Conservation (phyloP, 2,888 invertebrate species). For the Coelinius sp. region DNA sequence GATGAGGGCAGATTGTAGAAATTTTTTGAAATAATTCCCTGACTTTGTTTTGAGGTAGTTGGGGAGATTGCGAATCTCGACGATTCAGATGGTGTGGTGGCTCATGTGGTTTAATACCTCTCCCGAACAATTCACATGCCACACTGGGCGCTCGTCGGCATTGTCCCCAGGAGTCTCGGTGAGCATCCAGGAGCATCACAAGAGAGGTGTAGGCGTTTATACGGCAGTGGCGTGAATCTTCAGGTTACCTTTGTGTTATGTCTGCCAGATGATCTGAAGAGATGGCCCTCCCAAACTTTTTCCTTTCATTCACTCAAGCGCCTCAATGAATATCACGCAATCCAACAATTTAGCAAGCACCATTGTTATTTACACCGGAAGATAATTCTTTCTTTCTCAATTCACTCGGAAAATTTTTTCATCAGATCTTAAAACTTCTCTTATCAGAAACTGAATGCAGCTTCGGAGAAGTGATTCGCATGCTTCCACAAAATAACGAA, state of each 20-base stretch:
- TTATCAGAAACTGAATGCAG: background rate
- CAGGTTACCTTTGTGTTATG: conserved; percentile 42
- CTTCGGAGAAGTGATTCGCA: background rate
- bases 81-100: background rate
- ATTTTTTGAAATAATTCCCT: background rate
- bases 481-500: conserved; percentile 11
- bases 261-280: conserved; percentile 37
- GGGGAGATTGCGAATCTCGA: background rate
- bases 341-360: background rate
- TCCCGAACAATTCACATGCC: background rate
- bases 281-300: background rate
- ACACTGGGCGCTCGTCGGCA: conserved; percentile 4
- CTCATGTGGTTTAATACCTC: conserved; percentile 15
- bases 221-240: conserved; percentile 39
- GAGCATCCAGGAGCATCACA: conserved; percentile 24
- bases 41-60: background rate
- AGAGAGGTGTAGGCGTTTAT: conserved; percentile 43
- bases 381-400: background rate
- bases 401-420: background rate
- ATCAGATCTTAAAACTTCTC: background rate
- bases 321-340: background rate
- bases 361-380: background rate
- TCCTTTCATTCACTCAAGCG: background rate
- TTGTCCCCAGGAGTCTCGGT: conserved; percentile 18
- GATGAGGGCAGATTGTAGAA: background rate